Base-by-base conservation (phyloP, 2,797 vertebrate species). In the Siniperca obscura region DNA sequence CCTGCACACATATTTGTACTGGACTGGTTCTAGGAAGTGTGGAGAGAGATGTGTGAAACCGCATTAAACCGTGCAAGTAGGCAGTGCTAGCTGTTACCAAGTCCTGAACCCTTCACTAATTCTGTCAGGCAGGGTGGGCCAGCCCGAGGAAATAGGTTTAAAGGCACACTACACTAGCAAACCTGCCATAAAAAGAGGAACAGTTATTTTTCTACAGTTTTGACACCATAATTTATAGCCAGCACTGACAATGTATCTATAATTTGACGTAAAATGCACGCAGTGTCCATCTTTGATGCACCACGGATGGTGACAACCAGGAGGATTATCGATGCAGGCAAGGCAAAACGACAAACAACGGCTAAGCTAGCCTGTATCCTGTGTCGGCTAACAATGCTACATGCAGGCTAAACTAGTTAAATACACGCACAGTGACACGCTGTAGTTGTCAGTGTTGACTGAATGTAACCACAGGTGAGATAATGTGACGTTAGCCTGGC, bases 401-500 rank as follows among this genome's bases (percentile, higher is more conserved):
- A 46, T 2, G 21, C 22, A 48, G 16, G 57, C 38, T 46, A 27
- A 76, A 0, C 13, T 3, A 7, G 13, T 1, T 25, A 38, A 65
- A 56, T 17, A 12, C 22, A 21, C 5, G 30, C 1, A 21, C 21
- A 21, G 0, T 2, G 17, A 3, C 1, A 30, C 2, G n/a, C 8
- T 9, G n/a, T 2, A 14, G 44, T 19, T 21, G 71, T 57, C 56
- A 5, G 3, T 0, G 22, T 7, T 12, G 21, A 2, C 34, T 13
- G 48, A 17, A 65, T 13, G 0, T 0, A 30, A 16, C 7, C 2
- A 7, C 11, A 78, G 0, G 2, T 16, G 27, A 36, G 76, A 60
- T 85, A 86, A 34, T 1, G 36, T 40, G 53, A 30, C 21, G 65
- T 57, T 88, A 91, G 89, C 85, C 36, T 53, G 62, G 46, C 42